Evolutionary conservation across 2,113 vertebrate species (phyloP).

Genomic region (Cygnus atratus): DNA sequence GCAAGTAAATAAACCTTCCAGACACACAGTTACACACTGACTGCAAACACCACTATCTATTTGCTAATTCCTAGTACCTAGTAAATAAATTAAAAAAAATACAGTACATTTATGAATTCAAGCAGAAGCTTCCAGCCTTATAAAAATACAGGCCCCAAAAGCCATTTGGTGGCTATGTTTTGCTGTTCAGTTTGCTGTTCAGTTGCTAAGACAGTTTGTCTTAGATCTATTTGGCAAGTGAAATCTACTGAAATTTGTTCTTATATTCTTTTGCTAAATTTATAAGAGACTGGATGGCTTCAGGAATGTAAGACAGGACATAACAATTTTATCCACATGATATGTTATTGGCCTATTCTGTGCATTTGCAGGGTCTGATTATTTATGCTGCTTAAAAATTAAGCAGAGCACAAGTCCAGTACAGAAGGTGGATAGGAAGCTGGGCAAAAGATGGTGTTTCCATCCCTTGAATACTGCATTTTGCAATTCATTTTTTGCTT

Average conservation of each 20-base stretch:
- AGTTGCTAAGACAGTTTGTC: no score
- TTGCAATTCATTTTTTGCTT: background rate
- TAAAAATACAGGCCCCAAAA: background rate
- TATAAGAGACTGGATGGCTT: background rate
- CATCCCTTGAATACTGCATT: background rate
- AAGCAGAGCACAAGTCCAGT: background rate
- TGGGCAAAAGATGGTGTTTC: background rate
- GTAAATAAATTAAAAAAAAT: background rate
- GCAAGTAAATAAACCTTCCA: background rate
- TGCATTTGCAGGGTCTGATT: background rate
- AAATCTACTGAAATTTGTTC: background rate
- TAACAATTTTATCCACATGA: background rate
- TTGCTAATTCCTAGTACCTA: background rate
- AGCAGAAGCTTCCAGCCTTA: background rate
- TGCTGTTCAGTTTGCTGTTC: no score
- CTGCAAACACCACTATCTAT: background rate
- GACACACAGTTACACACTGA: background rate
- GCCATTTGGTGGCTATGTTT: background rate
- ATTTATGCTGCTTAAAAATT: background rate
- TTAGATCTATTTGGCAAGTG: background rate
- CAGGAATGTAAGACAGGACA: background rate
- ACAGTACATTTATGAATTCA: background rate
- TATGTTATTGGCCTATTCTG: background rate
- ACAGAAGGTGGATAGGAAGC: background rate
- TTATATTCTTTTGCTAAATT: background rate